Evolutionary conservation across 2,113 vertebrate genomes (phyloP).

Genomic region (Urocolius indicus): DNA sequence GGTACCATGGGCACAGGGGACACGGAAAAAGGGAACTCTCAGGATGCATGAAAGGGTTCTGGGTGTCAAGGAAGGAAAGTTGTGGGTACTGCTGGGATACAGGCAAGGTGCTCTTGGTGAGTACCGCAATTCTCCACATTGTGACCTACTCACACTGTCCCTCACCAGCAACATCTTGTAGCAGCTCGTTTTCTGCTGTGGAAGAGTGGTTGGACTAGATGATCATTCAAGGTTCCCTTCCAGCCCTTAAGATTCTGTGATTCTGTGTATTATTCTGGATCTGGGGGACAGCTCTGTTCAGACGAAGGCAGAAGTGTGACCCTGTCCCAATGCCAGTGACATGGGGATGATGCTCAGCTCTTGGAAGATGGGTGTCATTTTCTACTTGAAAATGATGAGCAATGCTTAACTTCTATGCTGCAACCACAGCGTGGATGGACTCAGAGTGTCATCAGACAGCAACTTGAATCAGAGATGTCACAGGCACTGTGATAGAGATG

Average conservation of each 20-base stretch:
- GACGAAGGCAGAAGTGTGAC: background rate
- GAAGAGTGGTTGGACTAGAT: too few relatives aligned
- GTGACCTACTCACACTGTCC: background rate
- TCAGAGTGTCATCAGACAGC: background rate
- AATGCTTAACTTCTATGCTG: background rate
- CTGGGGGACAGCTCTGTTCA: background rate
- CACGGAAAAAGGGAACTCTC: rapidly evolving
- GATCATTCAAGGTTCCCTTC: too few relatives aligned
- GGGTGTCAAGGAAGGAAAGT: background rate
- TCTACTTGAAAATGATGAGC: background rate
- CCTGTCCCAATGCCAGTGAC: background rate
- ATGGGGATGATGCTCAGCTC: background rate
- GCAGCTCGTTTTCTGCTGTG: background rate
- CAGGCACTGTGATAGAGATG: background rate
- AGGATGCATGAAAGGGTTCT: background rate
- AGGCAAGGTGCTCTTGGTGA: background rate
- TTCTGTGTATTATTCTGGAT: too few relatives aligned
- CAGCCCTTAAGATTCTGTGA: too few relatives aligned
- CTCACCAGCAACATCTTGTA: background rate
- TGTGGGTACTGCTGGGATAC: too few relatives aligned
- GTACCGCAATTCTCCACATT: background rate
- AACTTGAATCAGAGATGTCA: background rate
- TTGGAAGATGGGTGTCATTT: background rate
- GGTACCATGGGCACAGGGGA: background rate
- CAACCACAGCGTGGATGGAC: rapidly evolving